Percentiles rank a stretch among this genome's conserved stretches.
Evolutionary conservation across 2,797 vertebrate genomes (phyloP).

Genomic region (Sus cebifrons): DNA sequence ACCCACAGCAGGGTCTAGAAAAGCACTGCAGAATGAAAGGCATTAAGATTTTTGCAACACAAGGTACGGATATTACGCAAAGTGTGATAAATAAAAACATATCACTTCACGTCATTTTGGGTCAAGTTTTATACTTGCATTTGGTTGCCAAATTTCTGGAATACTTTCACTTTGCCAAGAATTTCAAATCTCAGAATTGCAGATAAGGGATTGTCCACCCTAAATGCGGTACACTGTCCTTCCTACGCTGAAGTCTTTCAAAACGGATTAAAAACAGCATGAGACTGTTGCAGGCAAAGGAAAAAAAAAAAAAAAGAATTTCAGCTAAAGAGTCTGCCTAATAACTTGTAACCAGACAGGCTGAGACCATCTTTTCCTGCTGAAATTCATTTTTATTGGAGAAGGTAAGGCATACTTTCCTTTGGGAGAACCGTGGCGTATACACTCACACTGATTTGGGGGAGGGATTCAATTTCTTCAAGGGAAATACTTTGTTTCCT

Average conservation of each 20-base stretch:
- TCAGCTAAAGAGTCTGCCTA: background rate
- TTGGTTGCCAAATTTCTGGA: background rate
- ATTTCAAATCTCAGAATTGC: background rate
- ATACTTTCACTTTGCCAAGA: background rate
- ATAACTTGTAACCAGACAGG: background rate
- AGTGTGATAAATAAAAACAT: background rate
- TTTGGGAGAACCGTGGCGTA: background rate
- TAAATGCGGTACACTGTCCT: background rate
- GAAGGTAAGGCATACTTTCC: background rate
- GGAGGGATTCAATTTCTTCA: background rate
- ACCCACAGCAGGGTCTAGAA: background rate
- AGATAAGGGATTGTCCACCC: background rate
- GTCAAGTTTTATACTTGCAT: background rate
- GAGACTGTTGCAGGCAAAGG: background rate
- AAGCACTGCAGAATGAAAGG: background rate
- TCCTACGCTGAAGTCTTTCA: background rate
- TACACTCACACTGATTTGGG: background rate
- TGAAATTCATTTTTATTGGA: background rate
- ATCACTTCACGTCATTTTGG: background rate
- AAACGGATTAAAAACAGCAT: background rate
- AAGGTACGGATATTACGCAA: background rate
- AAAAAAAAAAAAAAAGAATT: background rate
- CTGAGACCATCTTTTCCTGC: slow-evolving; percentile 5
- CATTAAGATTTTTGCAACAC: slow-evolving; percentile 25
- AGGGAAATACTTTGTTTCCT: background rate